Evolutionary conservation across 1,140 invertebrate genomes (phyloP).

Genomic region (Leptinotarsa lineolata): DNA sequence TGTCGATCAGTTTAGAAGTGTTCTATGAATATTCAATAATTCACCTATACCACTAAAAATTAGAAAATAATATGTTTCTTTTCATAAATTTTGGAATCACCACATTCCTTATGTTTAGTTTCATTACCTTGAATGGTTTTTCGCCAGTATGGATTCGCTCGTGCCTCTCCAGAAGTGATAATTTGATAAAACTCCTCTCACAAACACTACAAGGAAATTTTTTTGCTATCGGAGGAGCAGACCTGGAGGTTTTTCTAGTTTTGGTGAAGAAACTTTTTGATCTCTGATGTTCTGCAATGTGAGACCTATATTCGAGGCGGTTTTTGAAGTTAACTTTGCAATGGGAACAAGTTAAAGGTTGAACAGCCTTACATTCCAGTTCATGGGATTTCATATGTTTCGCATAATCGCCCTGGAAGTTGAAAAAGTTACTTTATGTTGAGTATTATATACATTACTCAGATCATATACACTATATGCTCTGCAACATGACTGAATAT

Average conservation of each 20-base stretch:
- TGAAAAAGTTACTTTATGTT: neutral
- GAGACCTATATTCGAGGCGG: conserved; percentile 47
- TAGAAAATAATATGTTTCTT: too few relatives aligned
- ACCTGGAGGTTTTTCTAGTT: conserved; percentile 39
- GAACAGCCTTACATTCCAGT: conserved; percentile 46
- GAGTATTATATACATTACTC: too few relatives aligned
- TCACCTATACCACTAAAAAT: too few relatives aligned
- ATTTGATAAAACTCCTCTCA: conserved; percentile 63
- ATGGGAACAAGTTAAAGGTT: conserved; percentile 44
- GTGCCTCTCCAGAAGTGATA: conserved; percentile 65
- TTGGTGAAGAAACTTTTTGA: conserved; percentile 47
- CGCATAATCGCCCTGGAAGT: conserved; percentile 55
- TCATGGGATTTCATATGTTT: conserved; percentile 60
- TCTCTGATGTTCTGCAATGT: conserved; percentile 63
- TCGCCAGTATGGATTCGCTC: conserved; percentile 69
- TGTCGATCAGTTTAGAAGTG: too few relatives aligned
- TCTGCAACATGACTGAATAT: too few relatives aligned
- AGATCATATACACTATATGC: too few relatives aligned
- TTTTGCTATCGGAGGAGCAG: conserved; percentile 34
- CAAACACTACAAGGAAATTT: conserved; percentile 60
- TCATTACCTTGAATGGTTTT: conserved; percentile 64
- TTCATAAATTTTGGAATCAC: neutral
- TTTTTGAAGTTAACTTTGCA: conserved; percentile 49
- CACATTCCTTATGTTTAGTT: conserved; percentile 11
- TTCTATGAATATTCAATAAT: too few relatives aligned